Conservation (phyloP, 1,140 invertebrate species). For the Cephus cinctus region DNA sequence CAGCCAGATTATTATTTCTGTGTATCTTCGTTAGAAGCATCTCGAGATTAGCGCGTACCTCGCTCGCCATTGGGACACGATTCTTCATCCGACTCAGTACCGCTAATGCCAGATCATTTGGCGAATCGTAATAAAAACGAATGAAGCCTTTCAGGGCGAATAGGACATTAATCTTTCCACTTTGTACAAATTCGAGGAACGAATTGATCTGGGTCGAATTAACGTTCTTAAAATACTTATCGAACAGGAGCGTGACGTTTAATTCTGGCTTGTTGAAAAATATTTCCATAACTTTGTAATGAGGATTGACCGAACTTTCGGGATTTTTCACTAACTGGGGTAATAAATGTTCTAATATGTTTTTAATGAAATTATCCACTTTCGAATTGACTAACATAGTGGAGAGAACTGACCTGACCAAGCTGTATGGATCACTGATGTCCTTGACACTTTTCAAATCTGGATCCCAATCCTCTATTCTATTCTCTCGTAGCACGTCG, state of each 20-base stretch:
- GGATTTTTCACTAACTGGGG: neutral
- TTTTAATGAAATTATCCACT: constrained; percentile 6
- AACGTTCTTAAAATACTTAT: no score
- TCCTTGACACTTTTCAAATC: constrained; percentile 4
- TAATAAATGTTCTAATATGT: neutral
- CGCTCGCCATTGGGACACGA: constrained; percentile 16
- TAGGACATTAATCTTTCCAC: constrained; percentile 7
- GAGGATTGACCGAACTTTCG: neutral
- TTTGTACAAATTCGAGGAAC: constrained; percentile 10
- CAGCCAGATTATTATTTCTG: no score
- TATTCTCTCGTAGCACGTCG: constrained; percentile 16
- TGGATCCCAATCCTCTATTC: constrained; percentile 18
- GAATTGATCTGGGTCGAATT: constrained; percentile 5
- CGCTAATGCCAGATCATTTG: constrained; percentile 10
- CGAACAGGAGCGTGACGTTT: constrained; percentile 15
- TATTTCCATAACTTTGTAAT: constrained; percentile 10
- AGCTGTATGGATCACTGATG: constrained; percentile 14
- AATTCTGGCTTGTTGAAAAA: constrained; percentile 17
- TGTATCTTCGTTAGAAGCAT: no score
- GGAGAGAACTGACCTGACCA: constrained; percentile 13
- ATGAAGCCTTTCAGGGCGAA: constrained; percentile 22
- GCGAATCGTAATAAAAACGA: constrained; percentile 19
- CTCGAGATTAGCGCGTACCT: no score
- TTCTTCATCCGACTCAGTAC: constrained; percentile 10
- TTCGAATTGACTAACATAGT: constrained; percentile 3